Evolutionary conservation across 2,113 vertebrate genomes (phyloP).

Genomic region (Burhinus oedicnemus): DNA sequence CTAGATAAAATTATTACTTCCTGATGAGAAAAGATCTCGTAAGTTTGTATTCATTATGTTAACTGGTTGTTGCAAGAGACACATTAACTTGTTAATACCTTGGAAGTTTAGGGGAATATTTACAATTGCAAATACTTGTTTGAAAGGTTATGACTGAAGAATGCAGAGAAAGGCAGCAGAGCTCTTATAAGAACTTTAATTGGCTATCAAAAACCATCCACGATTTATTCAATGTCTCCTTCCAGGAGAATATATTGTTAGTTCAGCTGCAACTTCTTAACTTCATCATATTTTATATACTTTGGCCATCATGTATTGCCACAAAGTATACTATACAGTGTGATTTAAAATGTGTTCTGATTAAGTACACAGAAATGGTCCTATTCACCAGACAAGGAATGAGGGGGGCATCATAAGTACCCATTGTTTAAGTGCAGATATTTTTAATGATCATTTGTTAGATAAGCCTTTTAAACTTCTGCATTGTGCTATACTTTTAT

Average conservation of each 20-base stretch:
- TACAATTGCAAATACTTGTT: constrained; percentile 64
- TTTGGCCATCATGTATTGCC: constrained; percentile 72
- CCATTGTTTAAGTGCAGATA: constrained; percentile 58
- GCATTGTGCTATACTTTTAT: constrained; percentile 23
- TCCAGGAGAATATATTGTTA: constrained; percentile 77
- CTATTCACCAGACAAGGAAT: constrained; percentile 44
- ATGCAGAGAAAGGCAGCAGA: constrained; percentile 54
- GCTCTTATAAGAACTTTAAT: constrained; percentile 68
- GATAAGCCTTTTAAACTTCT: constrained; percentile 42
- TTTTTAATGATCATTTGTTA: constrained; percentile 25
- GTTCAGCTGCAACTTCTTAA: constrained; percentile 83
- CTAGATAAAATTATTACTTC: constrained; percentile 16
- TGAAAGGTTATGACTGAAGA: constrained; percentile 56
- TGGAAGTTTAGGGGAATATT: constrained; percentile 65
- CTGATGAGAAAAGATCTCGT: neutral
- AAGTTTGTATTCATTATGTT: constrained; percentile 6
- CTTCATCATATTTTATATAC: constrained; percentile 77
- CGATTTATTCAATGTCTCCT: constrained; percentile 75
- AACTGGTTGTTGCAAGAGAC: constrained; percentile 34
- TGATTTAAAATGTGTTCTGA: constrained; percentile 80
- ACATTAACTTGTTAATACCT: constrained; percentile 47
- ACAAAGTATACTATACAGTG: constrained; percentile 57
- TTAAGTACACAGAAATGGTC: constrained; percentile 69
- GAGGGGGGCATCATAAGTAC: constrained; percentile 50
- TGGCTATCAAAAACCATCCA: constrained; percentile 72